Evolutionary conservation across 2,888 invertebrate genomes (phyloP).

Genomic region (Calameuta pallipes): DNA sequence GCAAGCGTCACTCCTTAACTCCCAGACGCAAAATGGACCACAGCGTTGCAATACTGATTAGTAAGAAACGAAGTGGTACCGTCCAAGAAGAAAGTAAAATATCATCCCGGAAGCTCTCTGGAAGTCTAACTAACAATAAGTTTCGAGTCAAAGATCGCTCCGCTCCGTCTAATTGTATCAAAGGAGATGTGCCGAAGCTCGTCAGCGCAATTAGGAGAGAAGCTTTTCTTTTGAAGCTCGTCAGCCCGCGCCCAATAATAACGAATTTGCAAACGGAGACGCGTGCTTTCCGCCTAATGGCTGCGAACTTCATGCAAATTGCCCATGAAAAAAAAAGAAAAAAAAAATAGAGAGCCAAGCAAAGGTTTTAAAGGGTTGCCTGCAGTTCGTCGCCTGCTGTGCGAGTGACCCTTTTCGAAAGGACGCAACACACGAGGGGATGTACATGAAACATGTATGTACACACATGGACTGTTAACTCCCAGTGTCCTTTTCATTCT

Average conservation of each 20-base stretch:
- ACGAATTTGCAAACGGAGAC: conserved; percentile 12
- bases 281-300: conserved; percentile 1
- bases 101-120: not conserved
- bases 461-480: not conserved
- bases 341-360: not conserved
- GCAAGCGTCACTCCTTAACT: not conserved
- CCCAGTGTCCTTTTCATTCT: not conserved
- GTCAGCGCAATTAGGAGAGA: not conserved
- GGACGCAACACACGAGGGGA: not conserved
- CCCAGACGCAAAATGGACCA: not conserved
- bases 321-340: not conserved
- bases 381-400: not conserved
- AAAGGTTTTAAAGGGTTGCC: not conserved
- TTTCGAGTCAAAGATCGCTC: not conserved
- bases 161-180: not conserved
- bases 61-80: no score
- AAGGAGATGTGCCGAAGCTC: not conserved
- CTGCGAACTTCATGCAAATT: not conserved
- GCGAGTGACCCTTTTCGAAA: not conserved
- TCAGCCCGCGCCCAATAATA: not conserved
- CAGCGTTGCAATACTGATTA: not conserved
- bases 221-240: conserved; percentile 7
- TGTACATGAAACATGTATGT: not conserved
- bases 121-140: not conserved
- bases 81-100: not conserved